Conservation (phyloP, 2,888 invertebrate species). For the Drosophila austrosaltans region DNA sequence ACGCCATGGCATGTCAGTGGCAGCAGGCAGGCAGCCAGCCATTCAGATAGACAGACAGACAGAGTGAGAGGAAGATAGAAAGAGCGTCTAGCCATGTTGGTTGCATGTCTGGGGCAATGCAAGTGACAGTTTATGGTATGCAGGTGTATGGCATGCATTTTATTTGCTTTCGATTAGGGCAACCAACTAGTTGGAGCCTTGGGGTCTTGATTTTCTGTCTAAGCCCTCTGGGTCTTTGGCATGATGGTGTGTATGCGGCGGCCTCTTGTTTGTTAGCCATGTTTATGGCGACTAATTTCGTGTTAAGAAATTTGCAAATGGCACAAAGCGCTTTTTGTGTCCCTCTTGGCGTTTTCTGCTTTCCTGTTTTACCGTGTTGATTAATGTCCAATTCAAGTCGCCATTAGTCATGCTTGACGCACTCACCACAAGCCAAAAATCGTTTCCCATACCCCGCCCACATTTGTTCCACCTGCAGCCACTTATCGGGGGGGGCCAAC, state of each 20-base stretch:
- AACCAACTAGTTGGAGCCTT: constrained; percentile 1
- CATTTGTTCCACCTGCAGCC: not conserved
- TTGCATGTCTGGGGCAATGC: constrained; percentile 48
- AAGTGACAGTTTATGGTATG: constrained; percentile 77
- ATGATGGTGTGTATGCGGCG: constrained; percentile 7
- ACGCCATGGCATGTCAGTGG: constrained; percentile 48
- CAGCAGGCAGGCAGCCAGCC: constrained; percentile 32
- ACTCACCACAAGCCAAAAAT: constrained; percentile 17
- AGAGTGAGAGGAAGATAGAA: constrained; percentile 17
- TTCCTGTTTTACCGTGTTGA: constrained; percentile 14
- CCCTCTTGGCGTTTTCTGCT: not conserved
- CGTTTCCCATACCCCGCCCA: not conserved
- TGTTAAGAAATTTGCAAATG: constrained; percentile 77
- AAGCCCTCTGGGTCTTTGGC: constrained; percentile 26
- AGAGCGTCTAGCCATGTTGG: constrained; percentile 20
- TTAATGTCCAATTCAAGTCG: constrained; percentile 16
- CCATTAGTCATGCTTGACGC: constrained; percentile 46
- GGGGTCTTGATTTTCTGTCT: not conserved
- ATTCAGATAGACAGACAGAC: constrained; percentile 31
- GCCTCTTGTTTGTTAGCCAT: constrained; percentile 67
- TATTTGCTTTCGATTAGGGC: constrained; percentile 76
- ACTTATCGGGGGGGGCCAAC: constrained; percentile 16
- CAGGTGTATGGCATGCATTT: constrained; percentile 74
- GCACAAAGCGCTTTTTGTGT: constrained; percentile 14
- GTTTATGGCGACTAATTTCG: constrained; percentile 77